Evolutionary conservation across 2,113 vertebrate species (phyloP), one percentile per base, ranked within the genome.

Genomic region (Mionectes macconnelli): DNA sequence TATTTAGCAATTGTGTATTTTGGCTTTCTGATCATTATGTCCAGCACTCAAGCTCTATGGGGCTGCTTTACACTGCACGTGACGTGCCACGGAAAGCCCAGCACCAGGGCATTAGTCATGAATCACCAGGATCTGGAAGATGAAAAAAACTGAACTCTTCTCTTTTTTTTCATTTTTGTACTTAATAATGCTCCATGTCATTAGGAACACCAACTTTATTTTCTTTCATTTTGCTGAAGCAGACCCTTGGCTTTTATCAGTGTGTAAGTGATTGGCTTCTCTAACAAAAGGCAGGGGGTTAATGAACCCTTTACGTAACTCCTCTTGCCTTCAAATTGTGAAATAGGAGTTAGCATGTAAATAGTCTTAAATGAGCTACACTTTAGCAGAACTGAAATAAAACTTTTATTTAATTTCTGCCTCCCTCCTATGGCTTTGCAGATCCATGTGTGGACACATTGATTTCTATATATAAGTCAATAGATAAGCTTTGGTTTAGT

Each of bases 1-100:
- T 96, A 94, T 91, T 93, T 89, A 95, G 77, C 47, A 89, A 27
- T 73, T 92, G 91, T 95, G 44, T 93, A 57, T 95, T 95, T 95
- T 95, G 90, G 94, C 93, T 95, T 93, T 89, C 73, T 89, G 62
- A 31, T 80, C 1, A 1, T 80, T 90, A 84, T 50, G 37, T 90
- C 80, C 93, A 85, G 91, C 76, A 91, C 88, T 81, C 77, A 42
- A 79, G 27, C 64, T 92, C 60, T 57, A 1, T 25, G 50, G 66
- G 56, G 75, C 66, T 87, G 88, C 90, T 94, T 94, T 94, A 91
- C 70, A 76, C 80, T 91, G 86, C 35, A 62, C 30, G 56, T 2
- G 23, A 39, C 52, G 73, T 62, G 57, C 44, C 60, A 73, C 5
- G 22, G 45, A 79, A 84, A 86, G 45, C 25, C 56, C 27, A 47